Evolutionary conservation across 1,140 invertebrate genomes (phyloP).

Genomic region (Branchinecta lindahli): DNA sequence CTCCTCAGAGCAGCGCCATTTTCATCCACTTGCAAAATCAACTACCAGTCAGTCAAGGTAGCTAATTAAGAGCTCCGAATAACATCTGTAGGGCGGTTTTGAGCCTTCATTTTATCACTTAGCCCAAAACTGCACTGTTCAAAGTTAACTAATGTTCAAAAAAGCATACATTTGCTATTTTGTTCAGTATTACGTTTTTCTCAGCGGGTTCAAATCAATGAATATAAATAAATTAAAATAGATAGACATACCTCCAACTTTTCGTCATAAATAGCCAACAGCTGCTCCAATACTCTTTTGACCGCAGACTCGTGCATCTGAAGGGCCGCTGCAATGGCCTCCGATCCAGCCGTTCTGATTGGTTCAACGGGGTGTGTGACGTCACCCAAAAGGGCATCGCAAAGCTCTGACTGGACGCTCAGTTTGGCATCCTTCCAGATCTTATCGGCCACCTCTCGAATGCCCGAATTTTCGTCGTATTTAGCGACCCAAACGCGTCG

Average conservation of each 20-base stretch:
- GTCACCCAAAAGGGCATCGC: constrained; percentile 47
- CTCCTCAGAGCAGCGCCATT: too few relatives aligned
- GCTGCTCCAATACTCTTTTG: constrained; percentile 40
- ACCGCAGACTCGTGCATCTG: constrained; percentile 37
- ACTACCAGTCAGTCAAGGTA: too few relatives aligned
- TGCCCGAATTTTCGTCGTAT: constrained; percentile 40
- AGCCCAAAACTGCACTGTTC: too few relatives aligned
- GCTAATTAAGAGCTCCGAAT: too few relatives aligned
- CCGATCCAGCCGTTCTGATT: constrained; percentile 58
- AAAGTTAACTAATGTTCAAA: too few relatives aligned
- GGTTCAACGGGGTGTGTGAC: constrained; percentile 59
- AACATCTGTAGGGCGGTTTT: too few relatives aligned
- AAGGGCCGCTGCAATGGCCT: constrained; percentile 53
- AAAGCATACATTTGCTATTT: too few relatives aligned
- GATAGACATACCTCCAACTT: constrained; percentile 51
- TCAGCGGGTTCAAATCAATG: too few relatives aligned
- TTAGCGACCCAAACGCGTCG: constrained; percentile 59
- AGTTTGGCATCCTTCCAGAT: constrained; percentile 49
- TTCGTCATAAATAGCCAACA: constrained; percentile 59
- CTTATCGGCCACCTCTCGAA: constrained; percentile 43
- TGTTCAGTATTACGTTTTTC: too few relatives aligned
- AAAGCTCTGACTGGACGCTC: constrained; percentile 36
- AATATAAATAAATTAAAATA: too few relatives aligned
- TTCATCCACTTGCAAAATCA: too few relatives aligned
- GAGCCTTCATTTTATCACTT: too few relatives aligned